Percentiles rank a stretch among this genome's conserved stretches.
phyloP scores from a whole-genome alignment of 2,888 invertebrate genomes.

The Mantis religiosa region DNA sequence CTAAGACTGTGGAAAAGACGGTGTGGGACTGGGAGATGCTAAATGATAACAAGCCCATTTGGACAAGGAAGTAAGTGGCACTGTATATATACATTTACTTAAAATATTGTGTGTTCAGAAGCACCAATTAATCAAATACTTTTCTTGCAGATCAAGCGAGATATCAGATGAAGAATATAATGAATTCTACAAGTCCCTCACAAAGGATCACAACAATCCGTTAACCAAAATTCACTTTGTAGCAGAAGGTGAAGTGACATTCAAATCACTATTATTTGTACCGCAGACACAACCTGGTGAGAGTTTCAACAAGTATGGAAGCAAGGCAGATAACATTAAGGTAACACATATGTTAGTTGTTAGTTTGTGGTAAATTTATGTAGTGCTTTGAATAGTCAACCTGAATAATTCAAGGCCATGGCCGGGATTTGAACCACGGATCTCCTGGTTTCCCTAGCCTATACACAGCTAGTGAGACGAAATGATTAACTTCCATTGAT shows the following conservation, averaged over 20 bases:
- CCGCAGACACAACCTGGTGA: slow-evolving; percentile 88
- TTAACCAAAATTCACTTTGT: slow-evolving; percentile 89
- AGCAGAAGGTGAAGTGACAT: slow-evolving; percentile 98
- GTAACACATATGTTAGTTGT: slow-evolving; percentile 35
- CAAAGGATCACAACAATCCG: slow-evolving; percentile 82
- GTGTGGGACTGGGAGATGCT: slow-evolving; percentile 97
- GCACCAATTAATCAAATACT: neutral
- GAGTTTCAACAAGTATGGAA: slow-evolving; percentile 93
- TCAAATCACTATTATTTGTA: slow-evolving; percentile 92
- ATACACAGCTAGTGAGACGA: too few relatives aligned
- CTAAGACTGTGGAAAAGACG: slow-evolving; percentile 88
- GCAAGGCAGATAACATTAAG: slow-evolving; percentile 91
- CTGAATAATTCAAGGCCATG: too few relatives aligned
- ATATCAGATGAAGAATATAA: slow-evolving; percentile 86
- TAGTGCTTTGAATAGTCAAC: too few relatives aligned
- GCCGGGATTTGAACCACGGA: too few relatives aligned
- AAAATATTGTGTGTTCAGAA: too few relatives aligned
- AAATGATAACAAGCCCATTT: slow-evolving; percentile 97
- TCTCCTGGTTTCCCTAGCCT: too few relatives aligned
- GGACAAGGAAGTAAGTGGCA: slow-evolving; percentile 74
- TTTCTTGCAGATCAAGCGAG: slow-evolving; percentile 56
- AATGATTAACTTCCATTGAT: too few relatives aligned
- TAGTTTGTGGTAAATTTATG: too few relatives aligned
- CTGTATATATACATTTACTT: too few relatives aligned
- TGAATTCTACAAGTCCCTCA: slow-evolving; percentile 92